phyloP scores from a whole-genome alignment of 30 jellyfish, hydroid and myxozoan species.

The Chironex yamaguchii region DNA sequence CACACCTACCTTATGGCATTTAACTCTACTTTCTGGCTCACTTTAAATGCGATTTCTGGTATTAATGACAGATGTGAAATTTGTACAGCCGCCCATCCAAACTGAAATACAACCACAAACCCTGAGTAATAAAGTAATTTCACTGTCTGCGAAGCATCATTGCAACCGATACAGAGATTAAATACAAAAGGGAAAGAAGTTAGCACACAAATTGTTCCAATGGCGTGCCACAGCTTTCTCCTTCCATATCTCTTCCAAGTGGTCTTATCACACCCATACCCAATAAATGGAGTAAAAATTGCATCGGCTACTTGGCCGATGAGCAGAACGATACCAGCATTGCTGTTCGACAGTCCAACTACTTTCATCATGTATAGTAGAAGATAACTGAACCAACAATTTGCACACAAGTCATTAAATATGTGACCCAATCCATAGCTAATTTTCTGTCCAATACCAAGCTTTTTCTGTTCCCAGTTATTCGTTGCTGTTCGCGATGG shows the following conservation, averaged over 20 bases:
- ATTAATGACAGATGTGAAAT: constrained; percentile 89
- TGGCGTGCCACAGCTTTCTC: constrained; percentile 90
- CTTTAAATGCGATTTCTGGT: constrained; percentile 83
- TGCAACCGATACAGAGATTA: constrained; percentile 79
- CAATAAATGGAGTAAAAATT: constrained; percentile 83
- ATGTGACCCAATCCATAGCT: constrained; percentile 95
- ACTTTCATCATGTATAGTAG: constrained; percentile 85
- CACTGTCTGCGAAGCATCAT: constrained; percentile 32
- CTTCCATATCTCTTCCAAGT: constrained; percentile 69
- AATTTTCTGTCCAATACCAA: constrained; percentile 63
- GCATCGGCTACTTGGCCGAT: constrained; percentile 99
- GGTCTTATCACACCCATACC: constrained; percentile 88
- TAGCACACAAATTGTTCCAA: constrained; percentile 85
- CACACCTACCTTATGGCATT: constrained; percentile 89
- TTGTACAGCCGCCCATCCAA: constrained; percentile 97
- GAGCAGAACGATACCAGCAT: constrained; percentile 85
- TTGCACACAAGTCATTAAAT: constrained; percentile 91
- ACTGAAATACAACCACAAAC: constrained; percentile 92
- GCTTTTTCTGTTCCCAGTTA: not conserved
- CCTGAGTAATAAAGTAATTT: constrained; percentile 76
- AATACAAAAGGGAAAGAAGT: constrained; percentile 85
- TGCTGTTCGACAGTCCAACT: constrained; percentile 81
- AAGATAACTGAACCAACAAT: constrained; percentile 93
- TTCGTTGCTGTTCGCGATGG: not conserved
- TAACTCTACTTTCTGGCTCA: constrained; percentile 82